Base-by-base conservation (phyloP, 1,140 invertebrate species). In the Mactra quadrangularis region DNA sequence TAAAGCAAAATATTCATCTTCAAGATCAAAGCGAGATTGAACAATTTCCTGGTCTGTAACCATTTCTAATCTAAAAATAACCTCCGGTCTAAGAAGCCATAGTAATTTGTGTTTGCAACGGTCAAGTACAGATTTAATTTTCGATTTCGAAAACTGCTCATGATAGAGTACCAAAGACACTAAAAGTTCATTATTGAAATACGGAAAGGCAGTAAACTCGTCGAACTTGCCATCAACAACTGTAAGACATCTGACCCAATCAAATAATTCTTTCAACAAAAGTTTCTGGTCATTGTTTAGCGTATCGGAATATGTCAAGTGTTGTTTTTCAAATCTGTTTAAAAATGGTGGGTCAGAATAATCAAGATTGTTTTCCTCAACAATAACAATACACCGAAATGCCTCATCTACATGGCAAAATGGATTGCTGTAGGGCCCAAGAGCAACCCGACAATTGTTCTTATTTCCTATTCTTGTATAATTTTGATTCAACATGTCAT, bases 401-500 rank as follows among this genome's bases (percentile, higher is more conserved):
- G 82, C 60, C 11, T 88, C 86, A 66, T 87, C 84, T 29, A 90
- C 89, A 72, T 87, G 84, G 79, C 89, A 90, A 62, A 89, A 87
- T 11, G 88, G 88, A 64, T 90, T 89, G 38, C 88, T 89, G 64
- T 87, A 87, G 0, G 87, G 87, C n/a, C 88, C 88, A 13, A 87
- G 76, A 2, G 88, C 89, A 13, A 90, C 82, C 59, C 87, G 59
- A 68, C 88, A 89, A 41, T 86, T 85, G 35, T 87, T 89, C 33
- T 89, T 90, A 33, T 85, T 81, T 13, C 88, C 88, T 60, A 89
- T 88, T 47, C 85, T 50, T 19, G 86, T 87, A 47, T 90, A 90
- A 64, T 90, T 90, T 41, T 90, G 89, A 77, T 91, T 91, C 0
- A 91, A 33, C 85, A 89, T 89, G 57, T 90, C 89, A 84, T 90